Evolutionary conservation across 2,797 vertebrate genomes (phyloP).

Genomic region (Intellagama lesueurii): DNA sequence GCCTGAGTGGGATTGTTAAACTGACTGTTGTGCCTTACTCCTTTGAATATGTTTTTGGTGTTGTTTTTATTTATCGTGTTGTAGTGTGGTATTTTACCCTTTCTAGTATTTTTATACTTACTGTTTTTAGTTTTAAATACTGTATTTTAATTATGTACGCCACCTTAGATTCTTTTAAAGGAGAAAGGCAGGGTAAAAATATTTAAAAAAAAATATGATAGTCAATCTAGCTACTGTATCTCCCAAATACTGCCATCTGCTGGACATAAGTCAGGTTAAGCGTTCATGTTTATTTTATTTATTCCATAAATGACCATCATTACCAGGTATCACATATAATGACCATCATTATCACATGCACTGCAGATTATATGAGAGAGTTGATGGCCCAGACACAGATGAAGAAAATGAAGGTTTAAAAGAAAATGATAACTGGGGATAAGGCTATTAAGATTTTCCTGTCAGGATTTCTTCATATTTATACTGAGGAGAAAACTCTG

Average conservation of each 20-base stretch:
- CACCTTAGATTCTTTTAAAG: too few relatives aligned
- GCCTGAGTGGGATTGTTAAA: too few relatives aligned
- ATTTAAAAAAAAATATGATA: too few relatives aligned
- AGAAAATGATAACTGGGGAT: neutral
- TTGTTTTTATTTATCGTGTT: too few relatives aligned
- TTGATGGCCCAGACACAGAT: neutral
- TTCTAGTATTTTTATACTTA: too few relatives aligned
- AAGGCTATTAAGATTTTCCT: neutral
- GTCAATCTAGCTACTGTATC: neutral
- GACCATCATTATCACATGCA: neutral
- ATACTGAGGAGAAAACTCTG: neutral
- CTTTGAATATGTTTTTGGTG: too few relatives aligned
- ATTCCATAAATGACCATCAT: neutral
- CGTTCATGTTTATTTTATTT: neutral
- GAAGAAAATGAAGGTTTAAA: neutral
- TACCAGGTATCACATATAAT: neutral
- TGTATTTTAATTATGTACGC: too few relatives aligned
- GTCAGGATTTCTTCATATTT: neutral
- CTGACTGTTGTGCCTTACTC: too few relatives aligned
- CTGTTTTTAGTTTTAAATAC: too few relatives aligned
- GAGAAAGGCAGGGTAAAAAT: too few relatives aligned
- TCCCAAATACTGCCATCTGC: constrained; percentile 16
- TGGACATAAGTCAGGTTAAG: neutral
- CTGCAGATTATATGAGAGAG: neutral
- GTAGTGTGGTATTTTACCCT: too few relatives aligned